A percentile compares a stretch with the other conserved stretches of the same genome.
These are phyloP conservation scores for Amniataba percoides DNA, from an alignment of 2,797 vertebrate species.

Conservation along the genomic window DNA sequence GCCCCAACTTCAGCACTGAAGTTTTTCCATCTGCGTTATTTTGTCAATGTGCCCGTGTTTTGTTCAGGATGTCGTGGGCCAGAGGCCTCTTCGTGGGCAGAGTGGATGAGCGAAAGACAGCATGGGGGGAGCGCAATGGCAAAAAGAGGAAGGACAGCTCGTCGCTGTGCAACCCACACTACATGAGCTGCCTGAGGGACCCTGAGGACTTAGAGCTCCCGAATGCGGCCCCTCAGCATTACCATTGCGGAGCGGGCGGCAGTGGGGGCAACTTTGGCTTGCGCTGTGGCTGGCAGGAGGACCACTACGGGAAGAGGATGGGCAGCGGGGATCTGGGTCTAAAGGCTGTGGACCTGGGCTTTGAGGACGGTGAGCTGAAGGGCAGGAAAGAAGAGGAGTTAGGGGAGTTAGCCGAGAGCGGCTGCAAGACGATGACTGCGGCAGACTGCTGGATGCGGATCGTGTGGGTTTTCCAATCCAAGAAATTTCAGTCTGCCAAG, in stretches of 20 bases:
- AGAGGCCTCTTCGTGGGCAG: slow-evolving; percentile 92
- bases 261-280: slow-evolving; percentile 83
- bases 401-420: slow-evolving; percentile 70
- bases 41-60: neutral
- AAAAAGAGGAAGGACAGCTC: slow-evolving; percentile 89
- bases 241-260: slow-evolving; percentile 72
- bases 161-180: slow-evolving; percentile 91
- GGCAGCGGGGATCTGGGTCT: slow-evolving; percentile 85
- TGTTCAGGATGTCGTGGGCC: slow-evolving; percentile 96
- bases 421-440: slow-evolving; percentile 70
- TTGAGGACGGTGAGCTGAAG: slow-evolving; percentile 90
- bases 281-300: slow-evolving; percentile 95
- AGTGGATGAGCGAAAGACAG: slow-evolving; percentile 94
- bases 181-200: slow-evolving; percentile 97
- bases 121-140: slow-evolving; percentile 97
- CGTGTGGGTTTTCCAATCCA: slow-evolving; percentile 92
- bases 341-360: slow-evolving; percentile 88
- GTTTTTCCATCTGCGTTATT: neutral
- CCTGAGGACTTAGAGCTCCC: slow-evolving; percentile 86
- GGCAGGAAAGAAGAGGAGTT: slow-evolving; percentile 76
- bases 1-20: neutral
- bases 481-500: slow-evolving; percentile 94
- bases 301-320: slow-evolving; percentile 91
- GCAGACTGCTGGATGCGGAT: slow-evolving; percentile 87
- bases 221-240: slow-evolving; percentile 76